Conservation (phyloP, 35 echinoderm and acorn worm species). For the Chiridota heheva region DNA sequence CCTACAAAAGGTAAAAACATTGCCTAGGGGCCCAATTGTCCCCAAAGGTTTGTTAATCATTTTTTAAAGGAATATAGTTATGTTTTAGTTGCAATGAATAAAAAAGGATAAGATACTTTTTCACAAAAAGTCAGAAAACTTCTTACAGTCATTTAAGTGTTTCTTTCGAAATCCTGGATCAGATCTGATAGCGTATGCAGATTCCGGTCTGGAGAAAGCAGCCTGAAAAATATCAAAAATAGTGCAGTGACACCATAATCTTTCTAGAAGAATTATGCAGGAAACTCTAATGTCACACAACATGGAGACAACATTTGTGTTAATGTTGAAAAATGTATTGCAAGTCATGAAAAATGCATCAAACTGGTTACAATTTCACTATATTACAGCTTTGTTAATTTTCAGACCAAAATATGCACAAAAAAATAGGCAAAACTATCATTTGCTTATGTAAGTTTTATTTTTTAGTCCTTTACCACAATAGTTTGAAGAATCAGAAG, state of each 20-base stretch:
- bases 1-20: not conserved
- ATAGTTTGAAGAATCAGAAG: no score
- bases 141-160: constrained; percentile 64
- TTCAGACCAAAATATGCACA: no score
- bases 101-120: not conserved
- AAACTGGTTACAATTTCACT: not conserved
- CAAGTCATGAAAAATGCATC: constrained; percentile 32
- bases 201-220: constrained; percentile 85
- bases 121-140: not conserved
- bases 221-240: constrained; percentile 45
- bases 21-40: not conserved
- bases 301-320: not conserved
- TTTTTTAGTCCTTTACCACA: no score
- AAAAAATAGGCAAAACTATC: no score
- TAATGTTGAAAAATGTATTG: not conserved
- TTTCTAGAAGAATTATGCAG: not conserved
- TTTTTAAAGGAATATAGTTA: not conserved
- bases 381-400: not conserved
- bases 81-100: not conserved
- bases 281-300: not conserved
- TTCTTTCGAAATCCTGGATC: constrained; percentile 70
- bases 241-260: not conserved
- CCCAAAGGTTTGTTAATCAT: not conserved
- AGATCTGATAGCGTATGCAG: constrained; percentile 89
- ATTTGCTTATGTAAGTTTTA: no score